Evolutionary conservation across 1,140 invertebrate species (phyloP).

Genomic region (Phenacoccus solenopsis): DNA sequence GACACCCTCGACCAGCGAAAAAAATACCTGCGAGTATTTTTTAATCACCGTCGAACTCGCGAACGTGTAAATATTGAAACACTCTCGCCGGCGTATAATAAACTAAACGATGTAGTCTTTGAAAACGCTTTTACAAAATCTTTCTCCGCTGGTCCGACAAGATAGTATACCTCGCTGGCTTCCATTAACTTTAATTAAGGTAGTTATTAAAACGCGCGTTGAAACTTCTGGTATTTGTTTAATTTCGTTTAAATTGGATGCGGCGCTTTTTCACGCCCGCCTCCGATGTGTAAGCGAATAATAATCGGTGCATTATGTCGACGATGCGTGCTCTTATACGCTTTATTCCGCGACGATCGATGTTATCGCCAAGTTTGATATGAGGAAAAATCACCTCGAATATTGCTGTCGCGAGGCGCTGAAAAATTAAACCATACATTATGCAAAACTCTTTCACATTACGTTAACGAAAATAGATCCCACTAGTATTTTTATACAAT

Average conservation of each 20-base stretch:
- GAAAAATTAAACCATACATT: too few relatives aligned
- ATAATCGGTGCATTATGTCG: conserved; percentile 7
- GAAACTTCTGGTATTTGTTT: conserved; percentile 12
- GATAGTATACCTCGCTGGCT: neutral
- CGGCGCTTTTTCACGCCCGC: neutral
- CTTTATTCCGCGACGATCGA: too few relatives aligned
- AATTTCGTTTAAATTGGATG: conserved; percentile 1
- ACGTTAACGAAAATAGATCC: too few relatives aligned
- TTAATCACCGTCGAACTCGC: neutral
- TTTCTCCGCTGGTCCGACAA: neutral
- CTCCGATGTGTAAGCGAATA: conserved; percentile 10
- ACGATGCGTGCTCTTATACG: too few relatives aligned
- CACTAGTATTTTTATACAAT: too few relatives aligned
- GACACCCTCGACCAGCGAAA: too few relatives aligned
- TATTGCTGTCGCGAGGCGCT: too few relatives aligned
- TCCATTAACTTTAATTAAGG: conserved; percentile 8
- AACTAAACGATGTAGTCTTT: neutral
- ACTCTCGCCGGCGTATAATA: neutral
- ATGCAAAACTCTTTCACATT: too few relatives aligned
- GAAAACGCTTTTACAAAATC: neutral
- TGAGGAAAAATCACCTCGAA: too few relatives aligned
- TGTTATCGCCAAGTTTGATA: too few relatives aligned
- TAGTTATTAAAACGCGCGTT: neutral
- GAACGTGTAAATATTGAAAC: neutral
- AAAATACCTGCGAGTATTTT: too few relatives aligned